These are phyloP conservation scores for Harpalus rufipes DNA, from an alignment of 2,888 invertebrate species.

Conservation along the genomic window DNA sequence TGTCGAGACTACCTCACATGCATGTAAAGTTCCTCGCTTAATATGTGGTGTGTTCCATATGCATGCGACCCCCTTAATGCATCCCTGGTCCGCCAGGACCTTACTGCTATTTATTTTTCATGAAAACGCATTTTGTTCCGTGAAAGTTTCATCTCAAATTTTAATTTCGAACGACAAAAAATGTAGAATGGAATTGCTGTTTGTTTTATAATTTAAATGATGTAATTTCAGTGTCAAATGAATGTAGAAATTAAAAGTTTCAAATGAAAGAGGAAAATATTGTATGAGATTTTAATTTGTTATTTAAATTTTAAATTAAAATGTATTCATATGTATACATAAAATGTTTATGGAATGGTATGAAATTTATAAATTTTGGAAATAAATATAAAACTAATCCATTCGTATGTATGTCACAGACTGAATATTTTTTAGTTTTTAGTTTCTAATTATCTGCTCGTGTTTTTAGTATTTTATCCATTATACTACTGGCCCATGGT, in stretches of 20 bases:
- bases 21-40: background rate
- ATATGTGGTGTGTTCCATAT: background rate
- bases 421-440: too few species aligned
- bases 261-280: slow-evolving; percentile 1
- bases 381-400: background rate
- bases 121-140: background rate
- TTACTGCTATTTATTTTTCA: slow-evolving; percentile 3
- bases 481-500: too few species aligned
- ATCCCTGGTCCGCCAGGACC: background rate
- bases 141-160: background rate
- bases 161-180: background rate
- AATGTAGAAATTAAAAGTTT: background rate
- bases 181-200: background rate
- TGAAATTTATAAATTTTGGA: background rate
- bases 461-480: too few species aligned
- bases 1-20: background rate
- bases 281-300: slow-evolving; percentile 3
- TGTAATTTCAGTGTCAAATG: background rate
- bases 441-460: too few species aligned
- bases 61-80: background rate
- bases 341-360: background rate
- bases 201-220: background rate
- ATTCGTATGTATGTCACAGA: background rate
- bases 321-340: background rate
- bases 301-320: background rate